A percentile compares a stretch with the other conserved stretches of the same genome.
Evolutionary conservation across 2,797 vertebrate species (phyloP).

Genomic region (Delichon dasypus): DNA sequence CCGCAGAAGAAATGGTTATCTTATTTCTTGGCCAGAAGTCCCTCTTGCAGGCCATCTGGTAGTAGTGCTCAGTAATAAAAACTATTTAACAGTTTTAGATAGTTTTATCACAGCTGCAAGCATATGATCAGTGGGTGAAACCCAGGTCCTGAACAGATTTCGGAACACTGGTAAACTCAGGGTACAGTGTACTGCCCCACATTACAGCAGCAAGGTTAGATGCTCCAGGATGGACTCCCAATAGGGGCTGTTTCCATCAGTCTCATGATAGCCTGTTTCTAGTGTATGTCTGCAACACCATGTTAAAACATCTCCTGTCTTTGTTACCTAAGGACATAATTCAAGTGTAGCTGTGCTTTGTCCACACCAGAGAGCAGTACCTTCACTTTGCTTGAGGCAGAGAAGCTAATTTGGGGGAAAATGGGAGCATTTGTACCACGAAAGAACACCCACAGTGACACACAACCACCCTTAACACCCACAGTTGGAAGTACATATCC

Average conservation of each 20-base stretch:
- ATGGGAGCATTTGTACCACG: accelerated
- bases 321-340: not conserved
- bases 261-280: not conserved
- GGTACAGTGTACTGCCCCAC: no score
- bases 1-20: not conserved
- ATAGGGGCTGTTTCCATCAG: not conserved
- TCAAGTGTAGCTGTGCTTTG: not conserved
- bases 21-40: not conserved
- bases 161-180: not conserved
- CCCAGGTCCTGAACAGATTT: not conserved
- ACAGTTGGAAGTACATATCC: not conserved
- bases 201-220: not conserved
- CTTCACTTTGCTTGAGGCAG: not conserved
- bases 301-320: not conserved
- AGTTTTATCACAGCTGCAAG: not conserved
- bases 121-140: not conserved
- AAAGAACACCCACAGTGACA: not conserved
- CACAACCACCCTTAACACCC: not conserved
- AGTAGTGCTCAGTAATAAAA: not conserved
- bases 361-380: not conserved
- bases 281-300: not conserved
- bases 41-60: not conserved
- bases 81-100: not conserved
- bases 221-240: not conserved
- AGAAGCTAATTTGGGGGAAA: not conserved